phyloP scores from a whole-genome alignment of 2,113 vertebrate genomes.

The Cavia porcellus region DNA sequence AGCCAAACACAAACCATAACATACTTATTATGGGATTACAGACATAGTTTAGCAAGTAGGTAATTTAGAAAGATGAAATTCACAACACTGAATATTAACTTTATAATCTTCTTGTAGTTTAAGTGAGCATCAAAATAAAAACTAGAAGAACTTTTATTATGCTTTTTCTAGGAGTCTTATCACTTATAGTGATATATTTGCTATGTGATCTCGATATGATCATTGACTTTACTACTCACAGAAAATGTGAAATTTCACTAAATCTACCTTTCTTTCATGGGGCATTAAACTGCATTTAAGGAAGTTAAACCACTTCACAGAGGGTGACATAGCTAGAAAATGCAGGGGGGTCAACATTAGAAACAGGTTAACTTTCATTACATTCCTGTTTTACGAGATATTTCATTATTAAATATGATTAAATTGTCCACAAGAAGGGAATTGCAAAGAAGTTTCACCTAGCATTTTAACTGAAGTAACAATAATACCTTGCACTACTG shows the following conservation, averaged over 20 bases:
- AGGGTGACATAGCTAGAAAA: neutral
- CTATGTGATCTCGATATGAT: neutral
- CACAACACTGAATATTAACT: neutral
- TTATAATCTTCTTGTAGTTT: neutral
- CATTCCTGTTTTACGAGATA: neutral
- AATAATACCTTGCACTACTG: neutral
- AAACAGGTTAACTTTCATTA: neutral
- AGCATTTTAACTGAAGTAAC: constrained; percentile 15
- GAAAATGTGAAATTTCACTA: constrained; percentile 5
- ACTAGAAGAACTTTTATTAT: neutral
- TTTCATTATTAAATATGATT: neutral
- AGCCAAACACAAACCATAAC: no score
- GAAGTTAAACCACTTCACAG: neutral
- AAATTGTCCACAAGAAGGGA: neutral
- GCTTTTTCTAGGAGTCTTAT: neutral
- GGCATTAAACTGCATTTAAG: neutral
- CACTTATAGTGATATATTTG: neutral
- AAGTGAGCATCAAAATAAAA: neutral
- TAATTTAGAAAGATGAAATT: neutral
- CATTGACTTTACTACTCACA: neutral
- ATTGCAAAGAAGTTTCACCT: neutral
- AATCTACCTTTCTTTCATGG: neutral
- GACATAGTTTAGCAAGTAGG: neutral
- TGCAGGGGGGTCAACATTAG: neutral
- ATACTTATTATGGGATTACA: neutral